These are phyloP conservation scores for Catharus fuscescens DNA, from an alignment of 2,113 vertebrate species.

Conservation along the genomic window DNA sequence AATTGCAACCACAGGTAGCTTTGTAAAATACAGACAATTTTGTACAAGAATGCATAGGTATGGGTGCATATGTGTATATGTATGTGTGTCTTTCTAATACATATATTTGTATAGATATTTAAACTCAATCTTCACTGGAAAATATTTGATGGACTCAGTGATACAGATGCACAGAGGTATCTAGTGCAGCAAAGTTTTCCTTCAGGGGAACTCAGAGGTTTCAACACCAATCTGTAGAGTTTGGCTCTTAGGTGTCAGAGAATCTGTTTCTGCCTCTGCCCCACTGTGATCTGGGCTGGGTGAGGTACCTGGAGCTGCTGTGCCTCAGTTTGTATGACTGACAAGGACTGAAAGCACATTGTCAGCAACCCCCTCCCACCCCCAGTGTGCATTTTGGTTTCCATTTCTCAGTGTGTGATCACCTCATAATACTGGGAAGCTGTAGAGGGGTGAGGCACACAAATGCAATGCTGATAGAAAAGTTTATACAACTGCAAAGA, in stretches of 20 bases:
- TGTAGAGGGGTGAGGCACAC: not conserved
- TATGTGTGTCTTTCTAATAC: not conserved
- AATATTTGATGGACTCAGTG: not conserved
- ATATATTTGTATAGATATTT: not conserved
- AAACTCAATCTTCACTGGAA: not conserved
- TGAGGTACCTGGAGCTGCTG: not conserved
- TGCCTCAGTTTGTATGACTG: not conserved
- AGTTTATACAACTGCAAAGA: not conserved
- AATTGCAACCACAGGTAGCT: not conserved
- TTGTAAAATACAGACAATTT: not conserved
- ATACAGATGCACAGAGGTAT: not conserved
- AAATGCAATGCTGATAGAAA: not conserved
- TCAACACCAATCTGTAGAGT: not conserved
- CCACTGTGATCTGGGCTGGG: not conserved
- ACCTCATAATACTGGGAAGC: not conserved
- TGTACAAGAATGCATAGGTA: not conserved
- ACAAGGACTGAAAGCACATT: not conserved
- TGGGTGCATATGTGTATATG: not conserved
- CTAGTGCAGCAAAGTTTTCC: not conserved
- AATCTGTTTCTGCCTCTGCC: not conserved
- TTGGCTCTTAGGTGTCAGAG: not conserved
- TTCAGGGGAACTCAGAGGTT: not conserved
- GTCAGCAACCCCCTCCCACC: not conserved
- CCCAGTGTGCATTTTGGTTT: not conserved
- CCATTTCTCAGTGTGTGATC: not conserved